phyloP scores from a whole-genome alignment of 2,888 invertebrate genomes.

The Podotricha telesiphe region DNA sequence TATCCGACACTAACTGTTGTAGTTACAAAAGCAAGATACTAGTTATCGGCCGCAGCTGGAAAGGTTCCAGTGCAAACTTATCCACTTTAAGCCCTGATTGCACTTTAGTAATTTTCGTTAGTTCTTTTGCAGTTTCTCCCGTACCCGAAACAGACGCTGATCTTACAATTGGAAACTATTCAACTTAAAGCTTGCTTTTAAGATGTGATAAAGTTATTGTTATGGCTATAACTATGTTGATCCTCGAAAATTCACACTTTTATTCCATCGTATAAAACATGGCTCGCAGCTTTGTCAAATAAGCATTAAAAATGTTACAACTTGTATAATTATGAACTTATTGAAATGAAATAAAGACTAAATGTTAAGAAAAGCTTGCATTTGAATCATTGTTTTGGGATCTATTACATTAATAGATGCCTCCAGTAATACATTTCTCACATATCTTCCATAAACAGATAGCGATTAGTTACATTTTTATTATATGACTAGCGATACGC shows the following conservation, averaged over 20 bases:
- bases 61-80: conserved; percentile 60
- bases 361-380: no score
- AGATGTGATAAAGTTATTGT: conserved; percentile 8
- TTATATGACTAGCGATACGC: no score
- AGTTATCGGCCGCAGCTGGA: conserved; percentile 58
- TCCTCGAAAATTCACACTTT: neutral
- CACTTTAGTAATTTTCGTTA: conserved; percentile 51
- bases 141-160: conserved; percentile 32
- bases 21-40: conserved; percentile 40
- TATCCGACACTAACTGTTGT: conserved; percentile 34
- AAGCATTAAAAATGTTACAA: no score
- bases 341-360: no score
- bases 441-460: no score
- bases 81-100: conserved; percentile 65
- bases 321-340: no score
- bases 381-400: no score
- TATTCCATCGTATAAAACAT: no score
- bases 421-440: no score
- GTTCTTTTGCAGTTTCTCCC: conserved; percentile 45
- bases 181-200: conserved; percentile 21
- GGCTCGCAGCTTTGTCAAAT: no score
- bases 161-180: conserved; percentile 37
- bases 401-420: no score
- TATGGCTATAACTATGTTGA: neutral
- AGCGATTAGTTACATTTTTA: no score